Evolutionary conservation across 2,113 vertebrate species (phyloP).

Genomic region (Vanacampus margaritifer): DNA sequence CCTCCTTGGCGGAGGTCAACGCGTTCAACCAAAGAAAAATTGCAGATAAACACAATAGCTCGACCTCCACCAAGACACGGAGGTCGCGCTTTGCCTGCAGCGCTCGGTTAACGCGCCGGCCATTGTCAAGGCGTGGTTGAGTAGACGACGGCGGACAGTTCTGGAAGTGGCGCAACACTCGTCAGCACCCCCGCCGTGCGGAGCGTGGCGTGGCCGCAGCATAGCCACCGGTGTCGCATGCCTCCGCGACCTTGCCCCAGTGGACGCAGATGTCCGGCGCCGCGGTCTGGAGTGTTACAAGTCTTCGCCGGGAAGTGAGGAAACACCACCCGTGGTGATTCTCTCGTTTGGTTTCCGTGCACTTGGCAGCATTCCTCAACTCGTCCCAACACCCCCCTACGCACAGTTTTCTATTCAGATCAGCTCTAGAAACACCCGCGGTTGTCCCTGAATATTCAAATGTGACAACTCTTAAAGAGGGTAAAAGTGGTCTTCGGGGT

Average conservation of each 20-base stretch:
- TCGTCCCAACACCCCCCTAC: neutral
- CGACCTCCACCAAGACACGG: conserved; percentile 49
- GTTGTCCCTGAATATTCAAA: conserved; percentile 67
- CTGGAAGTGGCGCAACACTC: conserved; percentile 70
- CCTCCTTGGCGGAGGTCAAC: conserved; percentile 13
- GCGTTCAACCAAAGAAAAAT: conserved; percentile 3
- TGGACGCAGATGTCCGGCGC: conserved; percentile 52
- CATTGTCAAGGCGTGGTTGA: conserved; percentile 65
- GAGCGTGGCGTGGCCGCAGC: conserved; percentile 59
- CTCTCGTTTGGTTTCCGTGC: conserved; percentile 49
- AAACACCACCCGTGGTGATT: conserved; percentile 49
- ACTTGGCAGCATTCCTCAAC: conserved; percentile 50
- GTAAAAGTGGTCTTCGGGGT: conserved; percentile 48
- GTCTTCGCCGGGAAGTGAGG: conserved; percentile 53
- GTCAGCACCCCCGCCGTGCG: conserved; percentile 63
- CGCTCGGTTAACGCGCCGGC: conserved; percentile 39
- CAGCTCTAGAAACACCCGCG: conserved; percentile 50
- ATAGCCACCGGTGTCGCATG: conserved; percentile 58
- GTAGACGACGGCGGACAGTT: conserved; percentile 66
- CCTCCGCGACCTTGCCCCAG: conserved; percentile 66
- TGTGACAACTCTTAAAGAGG: conserved; percentile 29
- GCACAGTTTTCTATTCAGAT: conserved; percentile 48
- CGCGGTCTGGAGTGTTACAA: conserved; percentile 40
- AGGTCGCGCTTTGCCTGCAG: conserved; percentile 59
- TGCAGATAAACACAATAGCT: conserved; percentile 15